Base-by-base conservation (phyloP, 2,888 invertebrate genomes). In the Imbricaverruca yamaguchii region DNA sequence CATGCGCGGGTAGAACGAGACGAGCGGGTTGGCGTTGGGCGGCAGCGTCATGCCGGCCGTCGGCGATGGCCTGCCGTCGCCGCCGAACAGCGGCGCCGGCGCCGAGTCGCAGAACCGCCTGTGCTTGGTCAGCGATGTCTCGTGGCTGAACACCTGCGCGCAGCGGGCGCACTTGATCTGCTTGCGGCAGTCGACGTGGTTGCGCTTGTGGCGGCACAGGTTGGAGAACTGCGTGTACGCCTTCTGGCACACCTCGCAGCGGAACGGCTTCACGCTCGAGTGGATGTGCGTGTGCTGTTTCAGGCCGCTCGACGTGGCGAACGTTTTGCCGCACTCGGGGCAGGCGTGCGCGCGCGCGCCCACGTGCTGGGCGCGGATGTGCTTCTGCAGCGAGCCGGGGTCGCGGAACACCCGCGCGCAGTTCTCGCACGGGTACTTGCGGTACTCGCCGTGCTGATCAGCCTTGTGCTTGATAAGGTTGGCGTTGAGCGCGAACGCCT, bases 211-310 rank as follows among this genome's bases (percentile, higher is more conserved):
- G n/a, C 99, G 93, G 87, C 99, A 99, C 86, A 99, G 90, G 88
- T 99, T 99, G 67, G 98, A 98, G 88, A 99, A 99, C 89, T 99
- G 99, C 7, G 99, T 99, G 89, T 99, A 99, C 15, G 97, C 93
- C 90, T 99, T 99, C 87, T 93, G 93, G 90, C 99, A 99, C 84
- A 97, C 95, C 84, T 94, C 94, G 89, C 96, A 97, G 91, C 93
- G 93, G 89, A 98, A 98, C 8, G 98, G 98, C 88, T 99, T 99
- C 84, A 97, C 94, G 86, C 95, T 96, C 86, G 96, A 96, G 90
- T 99, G 98, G 86, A 99, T 99, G 89, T 99, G 98, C 61, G 97
- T 96, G 89, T 99, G 98, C 88, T 99, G 99, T 88, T 99, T 99
- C 81, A 99, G 91, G 67, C 99, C 99, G 84, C 97, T 97, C 83